Base-by-base conservation (phyloP, 2,888 invertebrate genomes). In the Cerastis leucographa region DNA sequence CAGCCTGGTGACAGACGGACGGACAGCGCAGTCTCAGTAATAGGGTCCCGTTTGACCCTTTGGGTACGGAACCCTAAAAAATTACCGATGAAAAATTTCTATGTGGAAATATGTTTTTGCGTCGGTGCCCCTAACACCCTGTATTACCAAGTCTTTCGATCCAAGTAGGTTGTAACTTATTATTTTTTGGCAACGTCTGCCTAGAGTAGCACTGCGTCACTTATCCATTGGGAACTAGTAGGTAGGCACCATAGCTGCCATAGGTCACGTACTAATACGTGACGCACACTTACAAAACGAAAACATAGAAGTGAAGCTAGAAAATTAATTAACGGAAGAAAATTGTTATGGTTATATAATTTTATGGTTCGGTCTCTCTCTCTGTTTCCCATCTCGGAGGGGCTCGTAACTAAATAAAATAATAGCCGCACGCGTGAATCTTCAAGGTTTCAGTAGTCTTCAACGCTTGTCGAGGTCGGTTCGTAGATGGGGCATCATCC, bases 131-230 rank as follows among this genome's bases (percentile, higher is more conserved):
- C 35, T 35, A 35, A 35, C 35, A 35, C 35, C 35, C 35, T 35
- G 35, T 35, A 35, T 35, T 42, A 64, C n/a, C 6, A 17, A 22
- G 44, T 35, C 49, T 42, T 61, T 8, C 51, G 22, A n/a, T n/a
- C 9, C 29, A 14, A 51, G 49, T 42, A 14, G 8, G 12, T 51
- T 5, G 17, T n/a, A 40, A 40, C 44, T 75, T 80, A 71, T 59
- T 35, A 70, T 59, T 69, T 71, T 76, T 81, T 81, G 81, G 81
- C 81, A 81, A 66, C 62, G 40, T 40, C 19, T 14, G 64, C 35
- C 66, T 51, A 29, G 54, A 54, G 19, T 22, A 68, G 19, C 14
- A 54, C 19, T 71, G 69, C 76, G 76, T 56, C 81, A 61, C 29
- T 64, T 14, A 71, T 51, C 61, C 22, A 61, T 25, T 49, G 62